Conservation (phyloP, 2,797 vertebrate species). For the Spatula versicolor region DNA sequence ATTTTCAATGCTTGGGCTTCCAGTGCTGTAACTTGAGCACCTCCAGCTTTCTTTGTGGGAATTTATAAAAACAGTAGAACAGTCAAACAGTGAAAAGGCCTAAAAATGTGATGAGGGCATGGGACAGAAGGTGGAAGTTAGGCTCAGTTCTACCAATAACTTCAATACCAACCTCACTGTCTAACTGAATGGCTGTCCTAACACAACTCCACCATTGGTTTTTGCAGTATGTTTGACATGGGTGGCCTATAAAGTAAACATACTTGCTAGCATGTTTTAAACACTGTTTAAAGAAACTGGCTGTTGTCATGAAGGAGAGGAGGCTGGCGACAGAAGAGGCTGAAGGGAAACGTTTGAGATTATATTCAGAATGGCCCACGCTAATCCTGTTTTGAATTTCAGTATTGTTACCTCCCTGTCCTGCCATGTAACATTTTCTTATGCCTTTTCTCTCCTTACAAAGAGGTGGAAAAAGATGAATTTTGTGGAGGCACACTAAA, state of each 20-base stretch:
- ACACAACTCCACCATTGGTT: background rate
- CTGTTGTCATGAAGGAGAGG: background rate
- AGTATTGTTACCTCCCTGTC: background rate
- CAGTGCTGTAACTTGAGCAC: conserved; percentile 5
- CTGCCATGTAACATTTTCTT: background rate
- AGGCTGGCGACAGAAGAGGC: background rate
- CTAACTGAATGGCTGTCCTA: background rate
- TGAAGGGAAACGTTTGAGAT: background rate
- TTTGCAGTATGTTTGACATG: background rate
- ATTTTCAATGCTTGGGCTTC: conserved; percentile 30
- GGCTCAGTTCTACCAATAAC: background rate
- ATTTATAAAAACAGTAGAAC: conserved; percentile 2
- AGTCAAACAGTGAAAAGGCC: background rate
- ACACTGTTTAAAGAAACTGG: background rate
- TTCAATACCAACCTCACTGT: background rate
- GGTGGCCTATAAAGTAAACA: background rate
- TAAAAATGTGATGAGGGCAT: background rate
- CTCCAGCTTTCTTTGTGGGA: background rate
- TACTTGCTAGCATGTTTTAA: background rate
- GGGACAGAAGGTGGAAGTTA: background rate
- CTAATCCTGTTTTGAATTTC: background rate
- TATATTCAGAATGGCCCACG: conserved; percentile 7
- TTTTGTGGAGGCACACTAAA: background rate
- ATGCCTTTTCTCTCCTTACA: background rate
- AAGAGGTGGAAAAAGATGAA: background rate